Evolutionary conservation across 2,113 vertebrate genomes (phyloP).

Genomic region (Geococcyx californianus): DNA sequence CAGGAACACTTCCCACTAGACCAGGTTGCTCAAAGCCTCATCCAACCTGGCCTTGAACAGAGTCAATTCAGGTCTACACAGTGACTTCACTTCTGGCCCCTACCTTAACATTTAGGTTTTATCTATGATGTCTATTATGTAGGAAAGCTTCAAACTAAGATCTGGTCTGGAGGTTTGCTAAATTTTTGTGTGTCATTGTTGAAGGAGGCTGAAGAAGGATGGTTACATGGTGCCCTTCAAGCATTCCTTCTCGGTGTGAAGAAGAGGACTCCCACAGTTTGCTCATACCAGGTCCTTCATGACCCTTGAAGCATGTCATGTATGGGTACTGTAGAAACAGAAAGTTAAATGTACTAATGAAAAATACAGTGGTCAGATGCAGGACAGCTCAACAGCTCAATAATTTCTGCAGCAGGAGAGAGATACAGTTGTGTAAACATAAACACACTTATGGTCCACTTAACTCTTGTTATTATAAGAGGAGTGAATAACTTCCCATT

Average conservation of each 20-base stretch:
- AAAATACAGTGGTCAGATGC: background rate
- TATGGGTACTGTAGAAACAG: background rate
- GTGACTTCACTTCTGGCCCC: background rate
- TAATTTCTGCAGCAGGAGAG: background rate
- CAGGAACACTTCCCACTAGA: no score
- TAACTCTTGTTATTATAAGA: background rate
- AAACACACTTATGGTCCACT: background rate
- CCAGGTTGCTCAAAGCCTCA: no score
- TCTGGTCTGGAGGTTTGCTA: background rate
- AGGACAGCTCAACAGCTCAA: rapidly evolving
- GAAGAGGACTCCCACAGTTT: background rate
- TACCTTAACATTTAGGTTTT: background rate
- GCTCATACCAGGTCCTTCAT: background rate
- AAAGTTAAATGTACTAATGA: background rate
- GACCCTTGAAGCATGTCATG: background rate
- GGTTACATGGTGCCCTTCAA: background rate
- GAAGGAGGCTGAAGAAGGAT: background rate
- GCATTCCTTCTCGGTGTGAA: background rate
- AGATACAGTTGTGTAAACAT: background rate
- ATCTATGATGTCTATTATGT: background rate
- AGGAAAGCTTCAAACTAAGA: background rate
- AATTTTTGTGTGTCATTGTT: background rate
- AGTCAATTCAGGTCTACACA: background rate
- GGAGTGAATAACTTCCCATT: background rate
- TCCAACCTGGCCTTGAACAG: background rate